Evolutionary conservation across 1,140 invertebrate species (phyloP).

Genomic region (Drosophila subobscura): DNA sequence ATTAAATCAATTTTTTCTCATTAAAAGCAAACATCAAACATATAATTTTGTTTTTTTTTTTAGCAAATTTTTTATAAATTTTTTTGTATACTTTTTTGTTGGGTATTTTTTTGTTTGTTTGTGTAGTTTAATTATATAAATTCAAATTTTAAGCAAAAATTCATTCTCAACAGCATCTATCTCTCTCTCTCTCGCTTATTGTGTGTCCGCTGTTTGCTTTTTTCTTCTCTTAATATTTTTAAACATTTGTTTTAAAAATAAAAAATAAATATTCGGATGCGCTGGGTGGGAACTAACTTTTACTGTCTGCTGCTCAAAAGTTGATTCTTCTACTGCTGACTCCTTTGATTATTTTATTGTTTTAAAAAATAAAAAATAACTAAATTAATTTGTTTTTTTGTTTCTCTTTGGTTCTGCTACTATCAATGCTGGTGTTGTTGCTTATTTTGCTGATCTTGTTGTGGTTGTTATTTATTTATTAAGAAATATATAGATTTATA

Average conservation of each 20-base stretch:
- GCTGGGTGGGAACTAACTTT: background rate
- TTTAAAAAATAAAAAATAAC: conserved; percentile 37
- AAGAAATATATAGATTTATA: conserved; percentile 72
- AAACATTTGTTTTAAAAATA: conserved; percentile 76
- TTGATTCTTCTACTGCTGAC: background rate
- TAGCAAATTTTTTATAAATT: conserved; percentile 63
- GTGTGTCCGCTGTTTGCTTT: conserved; percentile 17
- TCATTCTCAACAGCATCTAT: conserved; percentile 55
- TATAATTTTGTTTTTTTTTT: conserved; percentile 70
- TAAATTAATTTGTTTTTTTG: conserved; percentile 13
- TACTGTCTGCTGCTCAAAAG: conserved; percentile 40
- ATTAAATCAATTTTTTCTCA: conserved; percentile 55
- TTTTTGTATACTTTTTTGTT: conserved; percentile 69
- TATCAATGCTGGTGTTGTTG: conserved; percentile 60
- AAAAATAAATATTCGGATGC: conserved; percentile 48
- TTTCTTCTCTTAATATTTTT: conserved; percentile 69
- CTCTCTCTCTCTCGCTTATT: conserved; percentile 33
- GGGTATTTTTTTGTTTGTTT: conserved; percentile 47
- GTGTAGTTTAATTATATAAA: conserved; percentile 65
- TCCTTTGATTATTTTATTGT: conserved; percentile 44
- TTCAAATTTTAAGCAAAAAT: conserved; percentile 59
- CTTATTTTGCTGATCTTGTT: conserved; percentile 64
- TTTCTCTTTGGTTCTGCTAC: conserved; percentile 35
- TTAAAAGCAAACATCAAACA: conserved; percentile 76
- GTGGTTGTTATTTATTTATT: conserved; percentile 82